These are phyloP conservation scores for Trachymyrmex septentrionalis DNA, from an alignment of 1,140 invertebrate genomes.

Conservation along the genomic window DNA sequence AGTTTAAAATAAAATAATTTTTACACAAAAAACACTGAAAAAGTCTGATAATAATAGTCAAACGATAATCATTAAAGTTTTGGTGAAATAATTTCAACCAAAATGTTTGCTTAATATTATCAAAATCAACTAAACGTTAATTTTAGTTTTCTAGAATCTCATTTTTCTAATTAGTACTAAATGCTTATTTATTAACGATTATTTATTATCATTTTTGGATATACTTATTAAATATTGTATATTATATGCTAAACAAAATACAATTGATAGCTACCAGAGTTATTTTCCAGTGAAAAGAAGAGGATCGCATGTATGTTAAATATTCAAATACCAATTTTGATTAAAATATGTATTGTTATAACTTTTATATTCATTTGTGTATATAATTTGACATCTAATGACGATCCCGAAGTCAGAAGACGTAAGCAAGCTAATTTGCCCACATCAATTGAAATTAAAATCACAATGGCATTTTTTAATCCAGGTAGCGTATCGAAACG, in stretches of 20 bases:
- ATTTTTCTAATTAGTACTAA: too few species aligned
- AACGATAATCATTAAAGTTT: too few species aligned
- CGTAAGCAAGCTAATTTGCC: constrained; percentile 3
- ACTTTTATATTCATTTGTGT: not conserved
- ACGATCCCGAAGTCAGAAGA: not conserved
- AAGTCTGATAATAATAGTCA: too few species aligned
- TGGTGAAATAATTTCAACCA: too few species aligned
- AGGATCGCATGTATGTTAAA: not conserved
- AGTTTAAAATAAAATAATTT: constrained; percentile 21
- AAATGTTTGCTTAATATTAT: too few species aligned
- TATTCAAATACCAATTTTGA: not conserved
- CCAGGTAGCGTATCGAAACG: constrained; percentile 67
- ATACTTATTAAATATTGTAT: too few species aligned
- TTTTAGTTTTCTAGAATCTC: too few species aligned
- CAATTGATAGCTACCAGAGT: too few species aligned
- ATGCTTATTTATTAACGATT: too few species aligned
- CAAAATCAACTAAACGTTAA: too few species aligned
- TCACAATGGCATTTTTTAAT: constrained; percentile 59
- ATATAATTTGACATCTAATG: not conserved
- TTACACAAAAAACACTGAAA: not conserved
- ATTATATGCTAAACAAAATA: too few species aligned
- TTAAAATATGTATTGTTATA: not conserved
- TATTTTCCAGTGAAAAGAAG: not conserved
- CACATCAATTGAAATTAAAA: constrained; percentile 58
- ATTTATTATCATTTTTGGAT: too few species aligned